Evolutionary conservation across 2,888 invertebrate species (phyloP).

Genomic region (Cataglyphis livida): DNA sequence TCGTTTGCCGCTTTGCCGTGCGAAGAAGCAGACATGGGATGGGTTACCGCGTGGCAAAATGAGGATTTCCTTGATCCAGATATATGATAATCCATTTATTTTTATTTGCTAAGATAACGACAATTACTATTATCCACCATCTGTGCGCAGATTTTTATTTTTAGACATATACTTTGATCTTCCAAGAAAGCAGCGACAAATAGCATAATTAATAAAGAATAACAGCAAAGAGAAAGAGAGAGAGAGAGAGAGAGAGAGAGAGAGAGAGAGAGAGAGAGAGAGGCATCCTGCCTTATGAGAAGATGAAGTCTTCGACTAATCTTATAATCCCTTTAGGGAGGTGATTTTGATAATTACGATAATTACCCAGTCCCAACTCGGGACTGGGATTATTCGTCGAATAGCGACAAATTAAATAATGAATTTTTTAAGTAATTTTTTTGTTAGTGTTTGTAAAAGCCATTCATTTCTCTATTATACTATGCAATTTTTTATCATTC

Average conservation of each 20-base stretch:
- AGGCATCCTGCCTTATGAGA: neutral
- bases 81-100: neutral
- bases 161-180: neutral
- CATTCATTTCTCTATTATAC: neutral
- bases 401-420: slow-evolving; percentile 1
- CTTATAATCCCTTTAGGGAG: slow-evolving; percentile 18
- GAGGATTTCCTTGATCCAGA: neutral
- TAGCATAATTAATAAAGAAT: neutral
- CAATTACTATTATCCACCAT: neutral
- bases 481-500: neutral
- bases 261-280: neutral
- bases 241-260: neutral
- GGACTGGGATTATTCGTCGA: neutral
- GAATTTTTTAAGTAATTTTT: slow-evolving; percentile 14
- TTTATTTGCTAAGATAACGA: neutral
- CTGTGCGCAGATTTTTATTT: slow-evolving; percentile 12
- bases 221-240: neutral
- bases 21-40: neutral
- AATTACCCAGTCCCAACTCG: neutral
- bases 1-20: neutral
- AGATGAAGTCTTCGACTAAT: slow-evolving; percentile 12
- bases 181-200: neutral
- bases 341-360: slow-evolving; percentile 10
- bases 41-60: slow-evolving; percentile 20
- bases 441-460: neutral